phyloP scores from a whole-genome alignment of 2,113 vertebrate genomes.

The Neotoma lepida region DNA sequence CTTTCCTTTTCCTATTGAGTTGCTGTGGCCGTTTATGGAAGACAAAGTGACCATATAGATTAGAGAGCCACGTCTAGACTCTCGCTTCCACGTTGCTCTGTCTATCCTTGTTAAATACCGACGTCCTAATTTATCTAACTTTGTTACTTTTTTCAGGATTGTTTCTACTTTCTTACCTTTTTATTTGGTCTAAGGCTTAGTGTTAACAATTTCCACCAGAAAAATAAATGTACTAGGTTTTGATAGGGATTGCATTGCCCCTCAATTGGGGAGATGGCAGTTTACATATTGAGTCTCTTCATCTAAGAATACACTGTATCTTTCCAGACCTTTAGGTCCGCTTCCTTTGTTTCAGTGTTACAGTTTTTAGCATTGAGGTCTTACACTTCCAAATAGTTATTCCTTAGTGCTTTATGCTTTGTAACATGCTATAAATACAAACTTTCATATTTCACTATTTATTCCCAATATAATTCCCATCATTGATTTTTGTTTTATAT shows the following conservation, averaged over 20 bases:
- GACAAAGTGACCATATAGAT: background rate
- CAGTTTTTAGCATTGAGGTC: background rate
- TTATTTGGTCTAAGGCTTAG: constrained; percentile 9
- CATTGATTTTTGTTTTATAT: background rate
- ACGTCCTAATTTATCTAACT: background rate
- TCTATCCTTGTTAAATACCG: background rate
- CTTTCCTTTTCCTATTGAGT: background rate
- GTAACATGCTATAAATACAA: background rate
- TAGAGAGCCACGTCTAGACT: background rate
- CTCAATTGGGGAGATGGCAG: background rate
- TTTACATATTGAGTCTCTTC: background rate
- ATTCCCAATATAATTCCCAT: background rate
- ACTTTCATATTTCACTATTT: constrained; percentile 12
- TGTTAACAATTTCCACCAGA: background rate
- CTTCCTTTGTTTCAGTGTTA: background rate
- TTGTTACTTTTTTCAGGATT: constrained; percentile 7
- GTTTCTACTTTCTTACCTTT: background rate
- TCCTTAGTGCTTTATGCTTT: background rate
- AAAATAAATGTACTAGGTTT: background rate
- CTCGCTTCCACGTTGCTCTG: background rate
- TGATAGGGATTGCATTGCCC: background rate
- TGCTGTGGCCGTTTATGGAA: background rate
- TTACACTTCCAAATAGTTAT: background rate
- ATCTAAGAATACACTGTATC: background rate
- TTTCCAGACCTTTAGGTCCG: background rate